phyloP scores from a whole-genome alignment of 2,113 vertebrate species.

The Parus major region DNA sequence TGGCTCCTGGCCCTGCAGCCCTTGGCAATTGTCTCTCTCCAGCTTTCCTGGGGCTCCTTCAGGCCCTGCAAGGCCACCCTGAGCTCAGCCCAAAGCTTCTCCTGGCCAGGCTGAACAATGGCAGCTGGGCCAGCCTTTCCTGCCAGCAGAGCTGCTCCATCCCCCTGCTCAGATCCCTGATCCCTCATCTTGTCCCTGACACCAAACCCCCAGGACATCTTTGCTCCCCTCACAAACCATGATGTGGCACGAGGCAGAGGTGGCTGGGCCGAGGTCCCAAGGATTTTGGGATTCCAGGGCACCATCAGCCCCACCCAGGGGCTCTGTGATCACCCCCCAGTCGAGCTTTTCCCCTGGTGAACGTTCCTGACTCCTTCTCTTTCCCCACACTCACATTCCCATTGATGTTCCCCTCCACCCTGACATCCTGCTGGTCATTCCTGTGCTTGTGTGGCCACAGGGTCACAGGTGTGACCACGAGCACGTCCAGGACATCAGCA shows the following conservation, averaged over 20 bases:
- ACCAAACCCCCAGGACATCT: neutral
- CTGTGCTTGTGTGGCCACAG: neutral
- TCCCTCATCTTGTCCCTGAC: neutral
- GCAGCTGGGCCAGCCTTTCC: neutral
- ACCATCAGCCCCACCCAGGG: rapidly evolving
- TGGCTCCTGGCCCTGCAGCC: rapidly evolving
- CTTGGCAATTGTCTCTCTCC: neutral
- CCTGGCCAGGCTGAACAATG: neutral
- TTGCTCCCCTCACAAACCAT: neutral
- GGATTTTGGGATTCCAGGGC: neutral
- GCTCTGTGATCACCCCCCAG: neutral
- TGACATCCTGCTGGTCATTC: neutral
- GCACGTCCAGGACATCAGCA: neutral
- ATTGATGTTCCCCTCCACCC: neutral
- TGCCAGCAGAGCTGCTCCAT: neutral
- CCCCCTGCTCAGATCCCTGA: neutral
- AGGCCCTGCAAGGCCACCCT: neutral
- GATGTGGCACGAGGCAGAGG: neutral
- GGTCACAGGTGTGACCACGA: rapidly evolving
- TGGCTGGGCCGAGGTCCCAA: neutral
- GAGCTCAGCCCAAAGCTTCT: neutral
- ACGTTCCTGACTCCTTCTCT: neutral
- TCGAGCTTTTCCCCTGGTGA: neutral
- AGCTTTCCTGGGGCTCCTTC: neutral
- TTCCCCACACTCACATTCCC: neutral